Evolutionary conservation across 1,140 invertebrate genomes (phyloP).

Genomic region (Drosophila ogumai): DNA sequence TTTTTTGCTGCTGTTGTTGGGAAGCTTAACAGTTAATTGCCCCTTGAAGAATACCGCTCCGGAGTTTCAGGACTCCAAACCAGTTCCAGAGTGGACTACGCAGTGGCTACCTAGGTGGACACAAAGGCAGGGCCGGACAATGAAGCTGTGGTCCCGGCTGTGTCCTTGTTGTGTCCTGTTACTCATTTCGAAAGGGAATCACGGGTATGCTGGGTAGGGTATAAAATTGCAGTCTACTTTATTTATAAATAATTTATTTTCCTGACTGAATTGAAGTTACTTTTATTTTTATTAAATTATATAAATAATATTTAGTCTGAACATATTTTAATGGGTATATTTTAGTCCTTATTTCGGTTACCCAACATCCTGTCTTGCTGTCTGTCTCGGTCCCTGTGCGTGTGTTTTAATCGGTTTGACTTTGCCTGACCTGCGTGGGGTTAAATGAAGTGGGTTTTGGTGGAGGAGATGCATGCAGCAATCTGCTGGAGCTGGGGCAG

Average conservation of each 20-base stretch:
- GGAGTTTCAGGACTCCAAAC: conserved; percentile 10
- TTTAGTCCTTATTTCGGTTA: not conserved
- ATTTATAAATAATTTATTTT: too few species aligned
- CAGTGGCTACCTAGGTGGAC: conserved; percentile 54
- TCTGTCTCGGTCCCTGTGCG: conserved; percentile 40
- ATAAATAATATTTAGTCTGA: not conserved
- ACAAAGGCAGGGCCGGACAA: conserved; percentile 49
- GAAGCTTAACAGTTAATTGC: conserved; percentile 74
- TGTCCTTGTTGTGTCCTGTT: conserved; percentile 8
- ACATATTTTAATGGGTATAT: not conserved
- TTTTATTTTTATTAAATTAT: too few species aligned
- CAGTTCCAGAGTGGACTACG: conserved; percentile 19
- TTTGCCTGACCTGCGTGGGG: conserved; percentile 69
- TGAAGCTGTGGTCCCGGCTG: conserved; percentile 10
- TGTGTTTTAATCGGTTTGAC: conserved; percentile 79
- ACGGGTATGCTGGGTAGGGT: not conserved
- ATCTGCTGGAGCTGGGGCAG: conserved; percentile 1
- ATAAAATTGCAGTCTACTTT: not conserved
- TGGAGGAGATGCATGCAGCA: conserved; percentile 5
- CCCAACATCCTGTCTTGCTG: not conserved
- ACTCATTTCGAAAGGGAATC: not conserved
- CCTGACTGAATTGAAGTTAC: not conserved
- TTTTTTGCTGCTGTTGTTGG: conserved; percentile 63
- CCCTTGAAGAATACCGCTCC: conserved; percentile 76
- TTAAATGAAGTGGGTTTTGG: conserved; percentile 18